Percentiles rank a stretch among this genome's conserved stretches.
Evolutionary conservation across 2,113 vertebrate species (phyloP).

Genomic region (Tenebrosternarchus preto): DNA sequence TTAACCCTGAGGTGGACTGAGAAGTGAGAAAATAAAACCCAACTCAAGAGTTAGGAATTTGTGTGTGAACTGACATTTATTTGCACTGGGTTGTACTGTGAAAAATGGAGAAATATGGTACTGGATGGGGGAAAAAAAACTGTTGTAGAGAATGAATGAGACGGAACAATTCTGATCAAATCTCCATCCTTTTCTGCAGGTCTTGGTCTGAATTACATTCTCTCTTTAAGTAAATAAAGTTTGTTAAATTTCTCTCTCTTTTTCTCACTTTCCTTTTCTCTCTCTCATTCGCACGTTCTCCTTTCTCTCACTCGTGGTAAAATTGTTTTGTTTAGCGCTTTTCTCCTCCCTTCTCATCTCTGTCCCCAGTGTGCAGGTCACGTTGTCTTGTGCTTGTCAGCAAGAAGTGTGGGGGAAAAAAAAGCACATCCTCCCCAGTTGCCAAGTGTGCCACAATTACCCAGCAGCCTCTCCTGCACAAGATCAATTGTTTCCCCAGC

Average conservation of each 20-base stretch:
- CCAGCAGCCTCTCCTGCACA: conserved; percentile 31
- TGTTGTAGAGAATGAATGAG: not conserved
- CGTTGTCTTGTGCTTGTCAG: conserved; percentile 23
- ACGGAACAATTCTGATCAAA: not conserved
- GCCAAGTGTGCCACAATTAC: conserved; percentile 43
- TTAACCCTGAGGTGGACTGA: too few species aligned
- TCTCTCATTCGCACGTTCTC: not conserved
- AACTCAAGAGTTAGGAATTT: not conserved
- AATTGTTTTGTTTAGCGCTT: conserved; percentile 16
- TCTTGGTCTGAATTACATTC: not conserved
- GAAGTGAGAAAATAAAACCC: too few species aligned
- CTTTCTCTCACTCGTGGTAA: not conserved
- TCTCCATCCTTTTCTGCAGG: not conserved
- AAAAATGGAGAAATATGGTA: not conserved
- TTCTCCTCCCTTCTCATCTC: not conserved
- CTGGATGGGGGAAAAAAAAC: too few species aligned
- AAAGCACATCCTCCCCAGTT: conserved; percentile 31
- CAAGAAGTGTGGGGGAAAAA: not conserved
- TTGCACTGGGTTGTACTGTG: not conserved
- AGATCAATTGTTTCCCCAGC: conserved; percentile 49
- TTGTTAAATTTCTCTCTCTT: not conserved
- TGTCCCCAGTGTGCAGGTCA: conserved; percentile 33
- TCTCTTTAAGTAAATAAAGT: not conserved
- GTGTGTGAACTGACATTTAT: not conserved
- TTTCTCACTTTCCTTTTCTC: not conserved